Evolutionary conservation across 2,113 vertebrate species (phyloP).

Genomic region (Cheilinus undulatus): DNA sequence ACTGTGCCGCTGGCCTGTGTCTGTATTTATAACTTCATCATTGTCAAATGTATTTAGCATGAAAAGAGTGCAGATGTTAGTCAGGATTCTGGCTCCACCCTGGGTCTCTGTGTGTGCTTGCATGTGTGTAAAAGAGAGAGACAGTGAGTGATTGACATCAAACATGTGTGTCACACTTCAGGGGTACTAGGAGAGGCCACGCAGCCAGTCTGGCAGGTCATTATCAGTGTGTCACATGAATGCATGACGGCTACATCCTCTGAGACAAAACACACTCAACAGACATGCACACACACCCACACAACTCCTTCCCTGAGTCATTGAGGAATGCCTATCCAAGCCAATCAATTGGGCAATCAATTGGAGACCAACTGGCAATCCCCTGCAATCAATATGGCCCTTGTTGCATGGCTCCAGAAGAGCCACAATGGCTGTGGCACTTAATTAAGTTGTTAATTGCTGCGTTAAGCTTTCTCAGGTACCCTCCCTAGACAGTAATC

Average conservation of each 20-base stretch:
- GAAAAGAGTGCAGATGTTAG: slow-evolving; percentile 56
- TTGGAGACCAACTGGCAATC: slow-evolving; percentile 83
- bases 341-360: slow-evolving; percentile 83
- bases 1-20: neutral
- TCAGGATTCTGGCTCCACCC: slow-evolving; percentile 52
- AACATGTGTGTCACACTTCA: slow-evolving; percentile 63
- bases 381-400: slow-evolving; percentile 82
- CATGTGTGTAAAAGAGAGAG: slow-evolving; percentile 20
- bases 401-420: slow-evolving; percentile 80
- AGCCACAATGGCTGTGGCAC: slow-evolving; percentile 82
- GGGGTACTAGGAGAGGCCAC: slow-evolving; percentile 50
- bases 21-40: slow-evolving; percentile 32
- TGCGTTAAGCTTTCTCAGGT: slow-evolving; percentile 85
- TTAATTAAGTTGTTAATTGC: slow-evolving; percentile 90
- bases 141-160: slow-evolving; percentile 70
- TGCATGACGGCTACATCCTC: slow-evolving; percentile 71
- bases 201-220: slow-evolving; percentile 78
- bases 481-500: slow-evolving; percentile 83
- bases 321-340: slow-evolving; percentile 82
- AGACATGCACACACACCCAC: slow-evolving; percentile 45
- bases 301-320: slow-evolving; percentile 57
- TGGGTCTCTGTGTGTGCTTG: slow-evolving; percentile 16
- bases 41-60: slow-evolving; percentile 58
- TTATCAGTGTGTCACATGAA: slow-evolving; percentile 81
- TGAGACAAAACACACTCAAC: slow-evolving; percentile 68